Evolutionary conservation across 2,113 vertebrate genomes (phyloP).

Genomic region (Marmota flaviventris): DNA sequence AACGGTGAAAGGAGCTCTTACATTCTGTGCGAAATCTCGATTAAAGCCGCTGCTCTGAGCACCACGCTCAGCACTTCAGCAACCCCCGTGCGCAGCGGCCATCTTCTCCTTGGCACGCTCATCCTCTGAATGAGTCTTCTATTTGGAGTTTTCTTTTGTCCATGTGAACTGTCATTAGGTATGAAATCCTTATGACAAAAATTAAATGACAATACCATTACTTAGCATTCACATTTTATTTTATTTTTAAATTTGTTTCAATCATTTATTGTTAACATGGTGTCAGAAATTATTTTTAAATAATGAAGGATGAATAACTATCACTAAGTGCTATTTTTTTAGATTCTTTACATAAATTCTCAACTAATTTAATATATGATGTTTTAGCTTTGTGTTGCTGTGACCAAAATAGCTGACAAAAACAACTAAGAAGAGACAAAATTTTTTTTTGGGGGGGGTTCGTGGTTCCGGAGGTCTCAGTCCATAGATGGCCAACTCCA

Average conservation of each 20-base stretch:
- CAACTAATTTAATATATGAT: background rate
- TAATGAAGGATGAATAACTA: background rate
- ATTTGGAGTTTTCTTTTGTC: background rate
- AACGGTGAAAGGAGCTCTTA: no score
- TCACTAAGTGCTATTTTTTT: background rate
- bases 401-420: no score
- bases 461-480: no score
- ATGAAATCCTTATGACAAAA: background rate
- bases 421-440: no score
- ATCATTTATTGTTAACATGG: background rate
- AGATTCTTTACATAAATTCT: conserved; percentile 19
- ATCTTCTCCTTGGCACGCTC: no score
- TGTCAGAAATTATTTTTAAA: conserved; percentile 17
- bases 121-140: background rate
- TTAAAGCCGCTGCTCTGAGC: no score
- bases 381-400: no score
- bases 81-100: no score
- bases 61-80: no score
- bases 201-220: background rate
- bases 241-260: conserved; percentile 1
- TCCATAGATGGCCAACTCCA: no score
- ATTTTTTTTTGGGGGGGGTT: no score
- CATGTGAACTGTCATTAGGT: background rate
- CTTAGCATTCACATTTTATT: background rate
- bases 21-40: no score